Conservation (phyloP, 2,888 invertebrate species). For the Limenitis camilla region DNA sequence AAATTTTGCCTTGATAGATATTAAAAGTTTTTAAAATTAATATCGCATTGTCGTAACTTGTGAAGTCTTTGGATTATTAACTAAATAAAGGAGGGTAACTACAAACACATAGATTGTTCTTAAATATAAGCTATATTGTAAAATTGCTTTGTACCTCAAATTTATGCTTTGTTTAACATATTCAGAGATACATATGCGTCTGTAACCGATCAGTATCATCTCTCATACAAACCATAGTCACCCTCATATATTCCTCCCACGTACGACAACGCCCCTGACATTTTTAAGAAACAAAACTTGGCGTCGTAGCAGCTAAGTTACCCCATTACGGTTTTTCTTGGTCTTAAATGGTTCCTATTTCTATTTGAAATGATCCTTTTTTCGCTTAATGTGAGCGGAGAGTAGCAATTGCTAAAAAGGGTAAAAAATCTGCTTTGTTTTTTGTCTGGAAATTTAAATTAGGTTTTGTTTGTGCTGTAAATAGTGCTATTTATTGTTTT, state of each 20-base stretch:
- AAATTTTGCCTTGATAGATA: too few relatives aligned
- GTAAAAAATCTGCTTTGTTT: background rate
- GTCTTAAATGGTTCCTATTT: background rate
- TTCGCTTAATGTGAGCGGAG: too few relatives aligned
- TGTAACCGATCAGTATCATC: background rate
- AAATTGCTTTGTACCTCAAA: too few relatives aligned
- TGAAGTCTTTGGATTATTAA: too few relatives aligned
- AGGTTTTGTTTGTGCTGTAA: background rate
- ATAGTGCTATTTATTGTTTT: background rate
- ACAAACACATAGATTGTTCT: too few relatives aligned
- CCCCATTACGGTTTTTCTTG: background rate
- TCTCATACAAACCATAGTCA: constrained; percentile 8
- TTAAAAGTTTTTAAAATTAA: too few relatives aligned
- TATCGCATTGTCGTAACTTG: too few relatives aligned
- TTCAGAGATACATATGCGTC: too few relatives aligned
- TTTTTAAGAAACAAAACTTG: constrained; percentile 52
- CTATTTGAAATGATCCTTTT: background rate
- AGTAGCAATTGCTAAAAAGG: background rate
- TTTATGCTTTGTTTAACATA: too few relatives aligned
- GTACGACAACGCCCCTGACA: constrained; percentile 43
- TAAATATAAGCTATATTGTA: too few relatives aligned
- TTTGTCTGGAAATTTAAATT: background rate
- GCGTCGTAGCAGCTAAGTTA: constrained; percentile 14
- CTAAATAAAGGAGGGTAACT: too few relatives aligned
- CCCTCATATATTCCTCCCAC: constrained; percentile 38